Conservation (phyloP, 2,113 vertebrate species). For the Melanerpes formicivorus region DNA sequence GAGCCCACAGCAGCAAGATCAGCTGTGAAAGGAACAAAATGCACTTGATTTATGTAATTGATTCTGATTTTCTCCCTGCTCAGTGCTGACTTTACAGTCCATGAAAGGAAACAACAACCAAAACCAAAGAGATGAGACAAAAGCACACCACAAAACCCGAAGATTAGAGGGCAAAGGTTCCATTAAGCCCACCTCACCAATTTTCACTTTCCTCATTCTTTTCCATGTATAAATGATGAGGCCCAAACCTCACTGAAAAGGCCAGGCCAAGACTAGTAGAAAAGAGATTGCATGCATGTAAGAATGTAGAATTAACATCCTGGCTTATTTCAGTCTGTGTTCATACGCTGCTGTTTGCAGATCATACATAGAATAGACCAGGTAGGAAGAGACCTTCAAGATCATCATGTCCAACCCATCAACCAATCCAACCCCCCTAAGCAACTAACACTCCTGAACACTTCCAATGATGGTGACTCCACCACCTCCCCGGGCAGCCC, state of each 20-base stretch:
- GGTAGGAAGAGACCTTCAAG: too few species aligned
- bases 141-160: too few species aligned
- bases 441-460: too few species aligned
- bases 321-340: not conserved
- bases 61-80: not conserved
- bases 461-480: too few species aligned
- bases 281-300: fast-evolving
- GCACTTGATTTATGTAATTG: not conserved
- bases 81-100: not conserved
- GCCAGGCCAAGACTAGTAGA: not conserved
- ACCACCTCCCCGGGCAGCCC: too few species aligned
- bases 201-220: not conserved
- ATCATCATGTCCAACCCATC: too few species aligned
- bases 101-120: not conserved
- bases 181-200: not conserved
- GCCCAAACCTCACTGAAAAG: not conserved
- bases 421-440: too few species aligned
- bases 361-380: not conserved
- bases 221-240: not conserved
- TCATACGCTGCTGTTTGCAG: not conserved
- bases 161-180: not conserved
- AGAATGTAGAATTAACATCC: not conserved
- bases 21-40: not conserved
- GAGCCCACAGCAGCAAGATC: not conserved
- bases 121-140: too few species aligned